Evolutionary conservation across 1,140 invertebrate genomes (phyloP), one percentile per base, ranked within the genome.

Genomic region (Drosophila arawakana): DNA sequence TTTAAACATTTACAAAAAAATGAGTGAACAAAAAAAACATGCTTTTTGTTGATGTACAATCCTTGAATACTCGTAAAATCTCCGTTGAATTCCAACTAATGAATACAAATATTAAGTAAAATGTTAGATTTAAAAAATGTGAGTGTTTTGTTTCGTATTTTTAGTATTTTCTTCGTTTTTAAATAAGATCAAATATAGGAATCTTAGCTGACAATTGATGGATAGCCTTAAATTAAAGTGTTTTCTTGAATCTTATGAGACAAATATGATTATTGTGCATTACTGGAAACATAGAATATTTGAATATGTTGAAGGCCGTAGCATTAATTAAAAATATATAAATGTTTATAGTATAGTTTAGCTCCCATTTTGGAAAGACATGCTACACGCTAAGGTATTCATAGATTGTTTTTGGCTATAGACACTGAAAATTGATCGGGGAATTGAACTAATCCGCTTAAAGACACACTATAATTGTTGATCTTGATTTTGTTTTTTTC

Each of bases 381-480:
- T 55, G 46, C 71, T 69, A 73, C 57, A 73, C 8, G 41, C 57
- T 73, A 65, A 55, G 39, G 39, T 65, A 73, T 73, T 69, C 30
- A 41, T 57, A 57, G 71, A 69, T 57, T 60, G 54, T 73, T 69
- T 73, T 69, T 68, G 71, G 65, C 65, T 73, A 73, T 68, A 69
- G 49, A 73, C 65, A 61, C 71, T 67, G 65, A 69, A 30, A 73
- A 52, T 61, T 69, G 6, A 63, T 63, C 68, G 41, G 44, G 44
- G 52, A 69, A 69, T 73, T 69, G 4, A 73, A 61, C 71, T 73
- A 61, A 73, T 73, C 49, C 57, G 21, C 8, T 57, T 58, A 73
- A 73, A 61, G 71, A 73, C 65, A 73, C 49, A 41, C 34, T 73
- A 35, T 61, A 73, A 73, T 73, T 73, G 57, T 73, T 68, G 30